Base-by-base conservation (phyloP, 1,140 invertebrate species). In the Oscheius sp. region DNA sequence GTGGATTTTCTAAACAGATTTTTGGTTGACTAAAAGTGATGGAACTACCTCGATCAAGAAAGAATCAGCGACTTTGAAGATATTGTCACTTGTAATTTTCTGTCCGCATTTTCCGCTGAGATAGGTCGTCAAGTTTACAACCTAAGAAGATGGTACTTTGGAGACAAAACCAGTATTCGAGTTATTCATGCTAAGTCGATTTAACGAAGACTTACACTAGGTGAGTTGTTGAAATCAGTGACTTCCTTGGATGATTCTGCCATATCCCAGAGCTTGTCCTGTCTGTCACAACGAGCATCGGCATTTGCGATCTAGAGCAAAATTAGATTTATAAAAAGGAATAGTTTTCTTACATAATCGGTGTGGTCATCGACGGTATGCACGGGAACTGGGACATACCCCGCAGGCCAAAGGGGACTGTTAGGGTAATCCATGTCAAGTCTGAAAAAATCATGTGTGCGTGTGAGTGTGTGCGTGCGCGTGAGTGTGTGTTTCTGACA, bases 381-480 rank as follows among this genome's bases (percentile, higher is more conserved):
- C 15, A 76, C 59, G 3, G 75, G 52, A 45, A 76, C 69, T 13
- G 75, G 75, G 1, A 76, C 67, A 34, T 38, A 76, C n/a, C 71
- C 71, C 4, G 3, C 18, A 28, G 75, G 75, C 75, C 75, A 76
- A 34, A 55, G 55, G 3, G 1, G 55, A n/a, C 49, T 20, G 32
- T 34, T 35, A 26, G 73, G 20, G 4, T 3, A 13, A 36, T 32
- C 31, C 61, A 32, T 13, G 36, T 36, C 61, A 13, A 63, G n/a
- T 63, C 36, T 66, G 20, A 38, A 49, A 52, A 66, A 32, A 66
- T 2, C 34, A 46, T 4, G 35, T 15, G 18, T 32, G 32, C 23
- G 10, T 3, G 3, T 58, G 20, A 58, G 28, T 38, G 18, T 35
- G 49, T 7, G 28, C 7, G 61, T 49, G 31, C 23, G 49, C 29